phyloP scores from a whole-genome alignment of 2,888 invertebrate genomes.

The Acleris emargana region DNA sequence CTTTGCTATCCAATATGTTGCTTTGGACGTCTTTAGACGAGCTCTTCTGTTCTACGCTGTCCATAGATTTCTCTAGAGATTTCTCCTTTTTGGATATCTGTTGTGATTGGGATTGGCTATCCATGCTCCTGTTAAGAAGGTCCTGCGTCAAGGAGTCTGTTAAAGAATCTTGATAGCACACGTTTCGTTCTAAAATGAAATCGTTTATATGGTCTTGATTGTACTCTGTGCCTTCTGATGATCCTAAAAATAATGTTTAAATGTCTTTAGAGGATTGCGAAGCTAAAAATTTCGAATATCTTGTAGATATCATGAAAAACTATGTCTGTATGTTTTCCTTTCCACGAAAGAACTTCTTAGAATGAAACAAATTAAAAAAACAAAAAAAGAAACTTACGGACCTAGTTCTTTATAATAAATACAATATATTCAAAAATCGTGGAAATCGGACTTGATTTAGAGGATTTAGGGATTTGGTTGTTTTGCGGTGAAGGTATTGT shows the following conservation, averaged over 20 bases:
- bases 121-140: conserved; percentile 65
- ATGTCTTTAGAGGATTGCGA: too few species aligned
- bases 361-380: too few species aligned
- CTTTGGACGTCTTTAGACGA: conserved; percentile 68
- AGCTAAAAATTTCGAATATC: too few species aligned
- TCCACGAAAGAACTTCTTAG: too few species aligned
- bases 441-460: too few species aligned
- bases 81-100: conserved; percentile 65
- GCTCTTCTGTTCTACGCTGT: conserved; percentile 71
- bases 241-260: conserved; percentile 53
- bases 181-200: conserved; percentile 75
- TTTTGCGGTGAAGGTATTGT: too few species aligned
- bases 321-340: too few species aligned
- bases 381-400: too few species aligned
- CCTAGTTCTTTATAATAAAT: too few species aligned
- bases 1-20: conserved; percentile 68
- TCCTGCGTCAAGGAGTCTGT: conserved; percentile 77
- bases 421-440: too few species aligned
- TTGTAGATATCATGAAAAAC: too few species aligned
- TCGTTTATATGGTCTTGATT: conserved; percentile 75
- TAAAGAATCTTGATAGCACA: conserved; percentile 78
- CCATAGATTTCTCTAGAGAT: conserved; percentile 63
- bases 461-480: too few species aligned
- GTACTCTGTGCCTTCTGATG: conserved; percentile 72
- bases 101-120: conserved; percentile 61